phyloP scores from a whole-genome alignment of 2,113 vertebrate genomes.

The Trogon melanurus region DNA sequence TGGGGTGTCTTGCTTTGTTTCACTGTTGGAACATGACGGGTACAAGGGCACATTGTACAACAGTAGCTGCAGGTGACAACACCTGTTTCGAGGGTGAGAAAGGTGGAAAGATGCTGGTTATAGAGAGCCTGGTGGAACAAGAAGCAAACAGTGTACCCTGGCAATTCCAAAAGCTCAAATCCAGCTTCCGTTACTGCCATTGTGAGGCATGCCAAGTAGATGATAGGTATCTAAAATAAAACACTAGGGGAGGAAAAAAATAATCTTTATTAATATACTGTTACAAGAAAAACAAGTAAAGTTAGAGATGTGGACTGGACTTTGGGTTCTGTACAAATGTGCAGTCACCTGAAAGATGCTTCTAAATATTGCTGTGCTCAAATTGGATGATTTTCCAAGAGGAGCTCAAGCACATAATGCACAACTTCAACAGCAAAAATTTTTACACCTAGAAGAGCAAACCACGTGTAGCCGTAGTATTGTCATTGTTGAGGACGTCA shows the following conservation, averaged over 20 bases:
- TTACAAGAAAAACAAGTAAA: background rate
- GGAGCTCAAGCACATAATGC: background rate
- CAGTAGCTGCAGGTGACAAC: fast-evolving
- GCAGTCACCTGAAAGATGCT: background rate
- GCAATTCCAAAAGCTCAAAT: background rate
- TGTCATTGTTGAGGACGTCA: background rate
- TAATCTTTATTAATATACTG: background rate
- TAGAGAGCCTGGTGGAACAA: background rate
- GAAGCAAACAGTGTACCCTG: background rate
- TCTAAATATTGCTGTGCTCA: background rate
- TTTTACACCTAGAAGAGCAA: background rate
- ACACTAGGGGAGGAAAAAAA: background rate
- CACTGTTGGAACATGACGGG: background rate
- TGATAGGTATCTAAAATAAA: background rate
- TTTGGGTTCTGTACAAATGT: background rate
- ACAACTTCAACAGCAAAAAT: background rate
- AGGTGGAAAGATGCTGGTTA: background rate
- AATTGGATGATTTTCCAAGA: background rate
- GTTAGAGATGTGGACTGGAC: background rate
- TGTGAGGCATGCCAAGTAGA: background rate
- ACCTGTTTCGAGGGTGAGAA: background rate
- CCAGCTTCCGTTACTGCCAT: background rate
- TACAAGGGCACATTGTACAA: background rate
- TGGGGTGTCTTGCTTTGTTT: background rate
- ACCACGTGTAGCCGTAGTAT: background rate